Percentiles rank a stretch among this genome's conserved stretches.
These are phyloP conservation scores for Meriones unguiculatus DNA, from an alignment of 2,113 vertebrate species.

Conservation along the genomic window DNA sequence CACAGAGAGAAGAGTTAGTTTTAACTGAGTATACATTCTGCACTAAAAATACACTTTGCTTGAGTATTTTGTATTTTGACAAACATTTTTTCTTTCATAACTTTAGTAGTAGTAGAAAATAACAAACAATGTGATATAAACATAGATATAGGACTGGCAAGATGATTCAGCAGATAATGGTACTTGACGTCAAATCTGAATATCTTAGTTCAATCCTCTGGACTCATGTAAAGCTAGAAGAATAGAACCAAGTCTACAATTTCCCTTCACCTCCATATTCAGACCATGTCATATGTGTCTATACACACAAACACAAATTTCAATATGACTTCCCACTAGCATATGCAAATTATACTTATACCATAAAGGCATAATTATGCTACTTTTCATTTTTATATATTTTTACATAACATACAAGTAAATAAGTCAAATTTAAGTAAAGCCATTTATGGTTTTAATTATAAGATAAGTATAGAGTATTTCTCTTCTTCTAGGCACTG, in stretches of 20 bases:
- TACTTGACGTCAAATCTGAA: no score
- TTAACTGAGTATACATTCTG: neutral
- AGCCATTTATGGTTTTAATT: neutral
- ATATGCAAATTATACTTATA: neutral
- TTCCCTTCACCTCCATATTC: neutral
- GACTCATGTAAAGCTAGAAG: neutral
- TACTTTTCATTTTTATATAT: neutral
- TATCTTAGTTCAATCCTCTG: neutral
- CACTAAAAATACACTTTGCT: neutral
- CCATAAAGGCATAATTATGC: neutral
- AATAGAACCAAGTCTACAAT: no score
- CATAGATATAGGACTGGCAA: neutral
- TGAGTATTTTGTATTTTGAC: neutral
- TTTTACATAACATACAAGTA: neutral
- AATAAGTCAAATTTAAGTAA: neutral
- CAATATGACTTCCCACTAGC: neutral
- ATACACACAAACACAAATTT: neutral
- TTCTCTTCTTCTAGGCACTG: neutral
- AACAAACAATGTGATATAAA: neutral
- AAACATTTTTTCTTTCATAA: neutral
- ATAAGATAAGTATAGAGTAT: neutral
- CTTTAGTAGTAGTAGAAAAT: neutral
- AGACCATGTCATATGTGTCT: fast-evolving
- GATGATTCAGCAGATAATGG: neutral
- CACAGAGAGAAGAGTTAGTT: neutral